Conservation (phyloP, 2,888 invertebrate genomes). For the Drosophila mayaguana region DNA sequence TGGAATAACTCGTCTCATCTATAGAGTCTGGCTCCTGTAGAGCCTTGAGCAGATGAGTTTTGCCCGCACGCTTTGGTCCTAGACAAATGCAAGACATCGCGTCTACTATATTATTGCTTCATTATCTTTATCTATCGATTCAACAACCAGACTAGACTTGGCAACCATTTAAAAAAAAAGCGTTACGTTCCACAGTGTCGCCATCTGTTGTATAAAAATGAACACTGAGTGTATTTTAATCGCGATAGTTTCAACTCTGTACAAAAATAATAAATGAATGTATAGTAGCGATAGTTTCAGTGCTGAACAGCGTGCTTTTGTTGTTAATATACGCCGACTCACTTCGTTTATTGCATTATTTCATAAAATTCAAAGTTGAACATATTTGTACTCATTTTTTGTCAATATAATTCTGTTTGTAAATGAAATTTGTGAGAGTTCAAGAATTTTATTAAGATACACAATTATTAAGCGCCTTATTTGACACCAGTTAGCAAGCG, state of each 20-base stretch:
- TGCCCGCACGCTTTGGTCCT: constrained; percentile 92
- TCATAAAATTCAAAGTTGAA: not conserved
- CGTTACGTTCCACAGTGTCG: constrained; percentile 18
- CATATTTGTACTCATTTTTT: not conserved
- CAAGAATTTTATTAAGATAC: not conserved
- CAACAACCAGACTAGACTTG: constrained; percentile 39
- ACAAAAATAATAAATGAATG: not conserved
- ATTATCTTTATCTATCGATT: constrained; percentile 41
- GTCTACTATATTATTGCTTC: not conserved
- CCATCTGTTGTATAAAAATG: constrained; percentile 22
- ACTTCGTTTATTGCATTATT: not conserved
- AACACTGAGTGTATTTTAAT: not conserved
- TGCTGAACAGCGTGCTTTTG: constrained; percentile 5
- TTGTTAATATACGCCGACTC: constrained; percentile 7
- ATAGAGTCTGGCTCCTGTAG: constrained; percentile 89
- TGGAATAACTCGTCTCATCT: constrained; percentile 91
- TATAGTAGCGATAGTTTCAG: not conserved
- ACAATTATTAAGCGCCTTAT: not conserved
- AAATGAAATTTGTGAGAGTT: not conserved
- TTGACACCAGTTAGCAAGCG: too few relatives aligned
- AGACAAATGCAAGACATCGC: constrained; percentile 88
- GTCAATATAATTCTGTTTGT: not conserved
- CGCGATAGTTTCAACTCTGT: not conserved
- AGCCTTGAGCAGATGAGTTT: constrained; percentile 91
- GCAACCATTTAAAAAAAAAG: constrained; percentile 34